phyloP scores from a whole-genome alignment of 2,113 vertebrate species.

The Gopherus evgoodei region DNA sequence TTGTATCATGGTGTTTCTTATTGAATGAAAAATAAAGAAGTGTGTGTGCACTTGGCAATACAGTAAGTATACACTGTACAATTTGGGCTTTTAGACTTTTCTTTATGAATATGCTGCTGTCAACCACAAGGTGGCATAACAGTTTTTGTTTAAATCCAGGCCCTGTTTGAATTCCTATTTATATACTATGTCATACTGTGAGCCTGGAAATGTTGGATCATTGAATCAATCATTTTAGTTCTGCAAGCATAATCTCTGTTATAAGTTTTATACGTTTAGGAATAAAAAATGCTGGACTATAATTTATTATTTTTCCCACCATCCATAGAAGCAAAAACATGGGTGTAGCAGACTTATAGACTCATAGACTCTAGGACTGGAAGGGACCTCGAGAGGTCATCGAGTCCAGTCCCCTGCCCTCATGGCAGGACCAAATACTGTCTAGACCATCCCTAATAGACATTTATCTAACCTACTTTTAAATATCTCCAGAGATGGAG shows the following conservation, averaged over 20 bases:
- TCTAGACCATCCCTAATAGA: no score
- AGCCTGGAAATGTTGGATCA: background rate
- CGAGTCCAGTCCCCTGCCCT: no score
- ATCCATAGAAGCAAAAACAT: background rate
- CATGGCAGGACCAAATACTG: no score
- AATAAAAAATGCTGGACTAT: background rate
- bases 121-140: constrained; percentile 57
- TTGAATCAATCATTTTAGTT: rapidly evolving
- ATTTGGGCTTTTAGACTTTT: background rate
- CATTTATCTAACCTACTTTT: no score
- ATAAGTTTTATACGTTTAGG: background rate
- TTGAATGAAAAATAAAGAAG: background rate
- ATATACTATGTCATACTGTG: rapidly evolving
- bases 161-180: background rate
- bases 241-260: background rate
- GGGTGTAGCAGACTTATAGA: background rate
- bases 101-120: background rate
- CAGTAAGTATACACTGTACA: background rate
- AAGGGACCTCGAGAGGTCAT: no score
- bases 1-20: background rate
- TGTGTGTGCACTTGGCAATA: background rate
- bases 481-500: no score
- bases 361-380: no score
- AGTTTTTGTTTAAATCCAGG: background rate
- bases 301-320: background rate